These are phyloP conservation scores for Craniophora ligustri DNA, from an alignment of 2,888 invertebrate genomes.

Conservation along the genomic window DNA sequence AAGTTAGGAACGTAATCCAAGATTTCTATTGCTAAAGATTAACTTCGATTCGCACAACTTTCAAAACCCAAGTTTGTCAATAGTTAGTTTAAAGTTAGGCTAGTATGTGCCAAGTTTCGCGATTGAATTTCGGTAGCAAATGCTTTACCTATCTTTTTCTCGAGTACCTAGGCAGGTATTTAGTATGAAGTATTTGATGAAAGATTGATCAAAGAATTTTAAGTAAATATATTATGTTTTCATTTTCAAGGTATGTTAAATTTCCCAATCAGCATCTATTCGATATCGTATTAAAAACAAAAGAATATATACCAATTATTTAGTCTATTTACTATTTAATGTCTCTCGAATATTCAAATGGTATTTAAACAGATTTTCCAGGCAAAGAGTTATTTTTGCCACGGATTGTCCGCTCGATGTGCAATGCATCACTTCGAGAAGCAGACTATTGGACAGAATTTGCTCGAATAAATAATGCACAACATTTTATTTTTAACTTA, in stretches of 20 bases:
- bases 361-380: slow-evolving; percentile 23
- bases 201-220: neutral
- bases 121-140: slow-evolving; percentile 48
- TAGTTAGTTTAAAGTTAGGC: slow-evolving; percentile 51
- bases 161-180: slow-evolving; percentile 1
- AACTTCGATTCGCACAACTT: slow-evolving; percentile 41
- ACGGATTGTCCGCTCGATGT: slow-evolving; percentile 16
- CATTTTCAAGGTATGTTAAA: no score
- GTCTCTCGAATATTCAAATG: slow-evolving; percentile 26
- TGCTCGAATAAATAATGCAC: slow-evolving; percentile 11
- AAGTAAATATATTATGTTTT: no score
- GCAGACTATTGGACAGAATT: slow-evolving; percentile 6
- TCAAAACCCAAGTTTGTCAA: slow-evolving; percentile 41
- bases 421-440: slow-evolving; percentile 3
- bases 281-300: no score
- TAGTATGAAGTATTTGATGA: neutral
- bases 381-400: slow-evolving; percentile 15
- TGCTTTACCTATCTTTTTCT: slow-evolving; percentile 25
- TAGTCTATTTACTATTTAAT: neutral
- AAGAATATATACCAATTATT: neutral
- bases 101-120: slow-evolving; percentile 49
- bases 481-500: slow-evolving; percentile 1
- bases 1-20: slow-evolving; percentile 34
- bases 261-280: no score
- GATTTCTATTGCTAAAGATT: slow-evolving; percentile 53